A percentile compares a stretch with the other conserved stretches of the same genome.
Evolutionary conservation across 2,113 vertebrate species (phyloP).

Genomic region (Elephas maximus): DNA sequence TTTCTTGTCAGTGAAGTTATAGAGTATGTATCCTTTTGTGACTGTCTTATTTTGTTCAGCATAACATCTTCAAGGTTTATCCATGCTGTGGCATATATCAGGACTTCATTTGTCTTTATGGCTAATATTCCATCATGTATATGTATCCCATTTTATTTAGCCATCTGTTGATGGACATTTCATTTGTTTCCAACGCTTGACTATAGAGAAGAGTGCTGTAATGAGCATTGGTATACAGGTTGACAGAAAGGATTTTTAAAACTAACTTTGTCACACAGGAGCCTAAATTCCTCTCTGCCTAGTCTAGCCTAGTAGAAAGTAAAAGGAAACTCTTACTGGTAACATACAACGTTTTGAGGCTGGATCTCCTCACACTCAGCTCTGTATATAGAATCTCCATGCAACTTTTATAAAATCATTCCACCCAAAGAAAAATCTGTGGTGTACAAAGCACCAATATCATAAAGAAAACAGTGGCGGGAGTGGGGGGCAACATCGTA

Average conservation of each 20-base stretch:
- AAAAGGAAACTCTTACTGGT: not conserved
- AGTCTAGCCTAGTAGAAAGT: not conserved
- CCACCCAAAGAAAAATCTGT: not conserved
- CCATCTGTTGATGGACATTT: not conserved
- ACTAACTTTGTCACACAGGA: not conserved
- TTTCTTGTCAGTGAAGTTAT: not conserved
- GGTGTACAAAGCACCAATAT: not conserved
- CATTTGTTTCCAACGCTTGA: not conserved
- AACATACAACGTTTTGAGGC: not conserved
- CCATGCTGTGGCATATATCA: not conserved
- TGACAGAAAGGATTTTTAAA: slow-evolving; percentile 50
- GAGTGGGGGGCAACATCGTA: not conserved
- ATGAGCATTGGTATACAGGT: not conserved
- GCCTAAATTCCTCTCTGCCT: not conserved
- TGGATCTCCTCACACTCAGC: not conserved
- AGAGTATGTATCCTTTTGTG: not conserved
- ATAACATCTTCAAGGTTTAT: not conserved
- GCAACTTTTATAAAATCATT: not conserved
- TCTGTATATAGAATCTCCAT: not conserved
- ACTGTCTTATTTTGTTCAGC: not conserved
- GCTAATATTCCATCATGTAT: not conserved
- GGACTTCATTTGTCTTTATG: not conserved
- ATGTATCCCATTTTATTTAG: not conserved
- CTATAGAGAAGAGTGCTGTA: not conserved
- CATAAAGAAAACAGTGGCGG: not conserved